A percentile compares a stretch with the other conserved stretches of the same genome.
Evolutionary conservation across 2,888 invertebrate species (phyloP).

Genomic region (Plutella xylostella): DNA sequence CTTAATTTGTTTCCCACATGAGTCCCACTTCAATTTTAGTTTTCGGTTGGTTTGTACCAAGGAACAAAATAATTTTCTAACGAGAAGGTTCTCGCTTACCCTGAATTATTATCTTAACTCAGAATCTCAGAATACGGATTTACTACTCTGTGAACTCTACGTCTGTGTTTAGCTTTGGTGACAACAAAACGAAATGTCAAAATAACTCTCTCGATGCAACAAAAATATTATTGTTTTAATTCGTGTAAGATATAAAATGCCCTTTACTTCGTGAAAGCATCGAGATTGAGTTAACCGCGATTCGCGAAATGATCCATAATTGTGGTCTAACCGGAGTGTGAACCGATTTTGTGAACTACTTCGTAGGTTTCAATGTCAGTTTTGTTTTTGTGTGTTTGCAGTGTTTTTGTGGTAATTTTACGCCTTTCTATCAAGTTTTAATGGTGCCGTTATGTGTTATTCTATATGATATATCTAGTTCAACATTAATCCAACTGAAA

Average conservation of each 20-base stretch:
- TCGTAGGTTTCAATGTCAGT: conserved; percentile 35
- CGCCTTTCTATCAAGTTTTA: conserved; percentile 17
- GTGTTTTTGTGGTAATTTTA: conserved; percentile 28
- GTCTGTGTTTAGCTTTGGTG: no score
- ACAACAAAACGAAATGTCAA: conserved; percentile 26
- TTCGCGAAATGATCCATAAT: conserved; percentile 18
- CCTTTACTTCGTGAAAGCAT: conserved; percentile 27
- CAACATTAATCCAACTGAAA: no score
- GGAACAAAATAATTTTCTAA: no score
- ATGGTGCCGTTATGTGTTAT: background rate
- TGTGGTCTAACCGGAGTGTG: no score
- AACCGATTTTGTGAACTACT: background rate
- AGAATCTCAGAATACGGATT: no score
- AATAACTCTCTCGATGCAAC: conserved; percentile 63
- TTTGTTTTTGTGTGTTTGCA: conserved; percentile 48
- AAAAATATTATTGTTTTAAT: conserved; percentile 51
- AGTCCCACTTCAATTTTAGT: no score
- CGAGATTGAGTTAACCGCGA: conserved; percentile 47
- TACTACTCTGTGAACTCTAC: no score
- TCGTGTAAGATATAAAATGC: conserved; percentile 20
- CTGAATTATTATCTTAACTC: no score
- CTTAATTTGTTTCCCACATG: no score
- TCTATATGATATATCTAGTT: no score
- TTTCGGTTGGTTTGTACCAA: no score
- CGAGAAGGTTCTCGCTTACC: no score